Percentiles rank a stretch among this genome's conserved stretches.
Conservation (phyloP, 2,113 vertebrate species). For the Malaclemys terrapin region DNA sequence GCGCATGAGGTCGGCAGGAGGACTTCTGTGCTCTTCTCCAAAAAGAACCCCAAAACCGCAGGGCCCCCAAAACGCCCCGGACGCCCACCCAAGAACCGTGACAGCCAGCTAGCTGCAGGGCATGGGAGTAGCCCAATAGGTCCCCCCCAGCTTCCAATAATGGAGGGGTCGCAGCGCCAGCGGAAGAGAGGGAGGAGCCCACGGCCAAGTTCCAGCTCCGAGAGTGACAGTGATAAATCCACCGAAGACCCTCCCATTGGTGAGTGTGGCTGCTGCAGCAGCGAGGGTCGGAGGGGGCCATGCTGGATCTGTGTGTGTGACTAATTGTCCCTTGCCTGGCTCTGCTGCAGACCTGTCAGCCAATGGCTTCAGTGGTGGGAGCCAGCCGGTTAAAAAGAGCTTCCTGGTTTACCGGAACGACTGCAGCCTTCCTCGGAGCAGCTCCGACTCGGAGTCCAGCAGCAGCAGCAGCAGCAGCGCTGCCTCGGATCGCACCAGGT, state of each 20-base stretch:
- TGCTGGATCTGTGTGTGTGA: fast-evolving
- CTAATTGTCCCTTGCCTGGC: not conserved
- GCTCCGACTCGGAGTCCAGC: slow-evolving; percentile 97
- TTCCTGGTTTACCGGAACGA: slow-evolving; percentile 97
- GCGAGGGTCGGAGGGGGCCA: fast-evolving
- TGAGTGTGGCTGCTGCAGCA: slow-evolving; percentile 28
- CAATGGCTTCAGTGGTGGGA: slow-evolving; percentile 94
- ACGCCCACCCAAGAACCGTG: slow-evolving; percentile 96
- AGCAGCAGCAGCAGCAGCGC: slow-evolving; percentile 98
- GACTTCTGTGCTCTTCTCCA: slow-evolving; percentile 98
- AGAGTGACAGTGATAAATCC: slow-evolving; percentile 95
- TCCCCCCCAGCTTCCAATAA: slow-evolving; percentile 92
- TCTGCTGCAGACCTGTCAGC: slow-evolving; percentile 88
- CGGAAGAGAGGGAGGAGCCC: slow-evolving; percentile 94
- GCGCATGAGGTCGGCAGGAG: slow-evolving; percentile 96
- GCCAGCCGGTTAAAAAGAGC: slow-evolving; percentile 96
- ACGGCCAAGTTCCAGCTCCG: slow-evolving; percentile 92
- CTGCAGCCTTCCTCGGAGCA: slow-evolving; percentile 94
- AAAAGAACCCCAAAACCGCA: slow-evolving; percentile 96
- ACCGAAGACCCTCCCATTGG: slow-evolving; percentile 81
- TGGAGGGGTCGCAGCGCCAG: slow-evolving; percentile 85
- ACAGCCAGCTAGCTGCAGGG: slow-evolving; percentile 85
- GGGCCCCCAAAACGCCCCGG: slow-evolving; percentile 96
- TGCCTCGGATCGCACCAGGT: slow-evolving; percentile 98
- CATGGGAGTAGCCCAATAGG: slow-evolving; percentile 91